These are phyloP conservation scores for Glaucidium brasilianum DNA, from an alignment of 2,113 vertebrate species.

Conservation along the genomic window DNA sequence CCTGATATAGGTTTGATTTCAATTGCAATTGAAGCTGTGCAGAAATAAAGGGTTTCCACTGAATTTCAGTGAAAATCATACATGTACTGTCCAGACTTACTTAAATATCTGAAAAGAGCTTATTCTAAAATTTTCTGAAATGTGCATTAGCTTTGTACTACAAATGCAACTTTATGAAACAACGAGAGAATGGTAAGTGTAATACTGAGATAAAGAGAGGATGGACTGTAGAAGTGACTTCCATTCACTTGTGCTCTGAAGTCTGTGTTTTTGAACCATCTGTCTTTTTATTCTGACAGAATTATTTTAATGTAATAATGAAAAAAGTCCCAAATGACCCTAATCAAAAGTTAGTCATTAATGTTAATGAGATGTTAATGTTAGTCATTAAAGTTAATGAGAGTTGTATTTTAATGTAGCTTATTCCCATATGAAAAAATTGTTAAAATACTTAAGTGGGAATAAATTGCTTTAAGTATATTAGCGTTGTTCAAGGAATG, in stretches of 20 bases:
- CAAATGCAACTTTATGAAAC: background rate
- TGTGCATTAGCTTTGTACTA: background rate
- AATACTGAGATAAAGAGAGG: background rate
- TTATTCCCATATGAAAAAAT: background rate
- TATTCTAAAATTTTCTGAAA: background rate
- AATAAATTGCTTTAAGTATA: background rate
- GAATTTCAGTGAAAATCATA: background rate
- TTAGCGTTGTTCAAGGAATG: background rate
- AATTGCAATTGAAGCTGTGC: background rate
- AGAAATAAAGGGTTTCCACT: background rate
- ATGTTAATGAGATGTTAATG: background rate
- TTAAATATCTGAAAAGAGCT: background rate
- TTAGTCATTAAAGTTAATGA: background rate
- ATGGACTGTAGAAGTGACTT: background rate
- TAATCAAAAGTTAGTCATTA: background rate
- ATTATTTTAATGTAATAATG: background rate
- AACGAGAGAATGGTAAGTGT: background rate
- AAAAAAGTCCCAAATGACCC: background rate
- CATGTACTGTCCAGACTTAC: background rate
- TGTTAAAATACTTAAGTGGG: background rate
- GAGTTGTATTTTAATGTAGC: background rate
- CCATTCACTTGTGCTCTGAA: background rate
- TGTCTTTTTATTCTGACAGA: background rate
- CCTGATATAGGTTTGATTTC: background rate
- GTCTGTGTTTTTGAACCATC: background rate